Conservation (phyloP, 2,888 invertebrate species). For the Andrena flavipes region DNA sequence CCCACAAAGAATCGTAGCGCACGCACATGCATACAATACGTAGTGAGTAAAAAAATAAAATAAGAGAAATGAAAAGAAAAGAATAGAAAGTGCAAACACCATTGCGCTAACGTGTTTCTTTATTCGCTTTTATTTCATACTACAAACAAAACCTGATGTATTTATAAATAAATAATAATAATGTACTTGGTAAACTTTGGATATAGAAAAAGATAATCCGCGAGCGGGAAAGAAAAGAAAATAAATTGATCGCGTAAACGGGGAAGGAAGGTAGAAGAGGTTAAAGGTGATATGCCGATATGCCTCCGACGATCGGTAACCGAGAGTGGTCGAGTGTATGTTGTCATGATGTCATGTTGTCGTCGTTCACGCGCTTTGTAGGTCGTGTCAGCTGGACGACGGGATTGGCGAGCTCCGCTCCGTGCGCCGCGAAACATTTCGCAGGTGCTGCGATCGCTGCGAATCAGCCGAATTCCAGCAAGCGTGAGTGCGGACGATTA, state of each 20-base stretch:
- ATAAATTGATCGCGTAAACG: not conserved
- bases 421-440: not conserved
- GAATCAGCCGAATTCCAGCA: too few species aligned
- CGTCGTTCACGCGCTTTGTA: not conserved
- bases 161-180: constrained; percentile 9
- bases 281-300: not conserved
- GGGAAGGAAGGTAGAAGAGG: not conserved
- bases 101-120: constrained; percentile 1
- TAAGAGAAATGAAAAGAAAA: not conserved
- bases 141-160: not conserved
- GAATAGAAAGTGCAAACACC: not conserved
- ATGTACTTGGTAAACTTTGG: not conserved
- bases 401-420: not conserved
- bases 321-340: constrained; percentile 10
- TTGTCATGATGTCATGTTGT: constrained; percentile 1
- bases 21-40: not conserved
- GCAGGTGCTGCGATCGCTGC: not conserved
- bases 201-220: not conserved
- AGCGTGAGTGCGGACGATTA: constrained; percentile 2
- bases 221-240: not conserved
- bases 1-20: too few species aligned
- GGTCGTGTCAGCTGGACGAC: not conserved
- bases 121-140: not conserved
- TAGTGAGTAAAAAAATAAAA: not conserved
- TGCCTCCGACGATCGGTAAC: not conserved